Evolutionary conservation across 2,797 vertebrate species (phyloP).

Genomic region (Poeciliopsis gracilis): DNA sequence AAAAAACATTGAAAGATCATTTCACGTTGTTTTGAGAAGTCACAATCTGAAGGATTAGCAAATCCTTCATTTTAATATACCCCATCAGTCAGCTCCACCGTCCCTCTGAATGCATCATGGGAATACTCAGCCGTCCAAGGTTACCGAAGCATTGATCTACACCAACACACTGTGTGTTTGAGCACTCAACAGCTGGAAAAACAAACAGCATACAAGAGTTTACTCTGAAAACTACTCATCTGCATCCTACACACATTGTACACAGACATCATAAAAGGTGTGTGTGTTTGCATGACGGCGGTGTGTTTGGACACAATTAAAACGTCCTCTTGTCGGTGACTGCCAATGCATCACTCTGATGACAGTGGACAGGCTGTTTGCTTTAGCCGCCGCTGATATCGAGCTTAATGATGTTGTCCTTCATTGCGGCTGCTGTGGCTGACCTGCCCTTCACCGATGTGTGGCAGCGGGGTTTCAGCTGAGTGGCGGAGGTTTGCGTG

Average conservation of each 20-base stretch:
- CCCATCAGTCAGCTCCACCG: background rate
- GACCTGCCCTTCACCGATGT: slow-evolving; percentile 64
- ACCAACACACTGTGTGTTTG: slow-evolving; percentile 30
- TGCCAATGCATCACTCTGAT: slow-evolving; percentile 78
- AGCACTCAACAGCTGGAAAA: slow-evolving; percentile 30
- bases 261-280: slow-evolving; percentile 11
- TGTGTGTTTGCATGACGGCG: slow-evolving; percentile 28
- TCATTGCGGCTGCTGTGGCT: slow-evolving; percentile 56
- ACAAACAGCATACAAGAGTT: slow-evolving; percentile 24
- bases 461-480: slow-evolving; percentile 46
- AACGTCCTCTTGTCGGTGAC: slow-evolving; percentile 57
- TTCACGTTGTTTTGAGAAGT: background rate
- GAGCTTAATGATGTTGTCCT: slow-evolving; percentile 80
- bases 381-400: slow-evolving; percentile 67
- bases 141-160: slow-evolving; percentile 35
- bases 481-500: slow-evolving; percentile 12
- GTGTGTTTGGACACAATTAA: slow-evolving; percentile 72
- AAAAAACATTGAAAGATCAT: background rate
- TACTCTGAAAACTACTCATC: slow-evolving; percentile 34
- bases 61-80: slow-evolving; percentile 1
- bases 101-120: slow-evolving; percentile 26
- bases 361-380: slow-evolving; percentile 73
- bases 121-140: slow-evolving; percentile 37
- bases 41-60: background rate
- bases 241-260: slow-evolving; percentile 23